Evolutionary conservation across 2,797 vertebrate species (phyloP).

Genomic region (Sebastes baramenuke): DNA sequence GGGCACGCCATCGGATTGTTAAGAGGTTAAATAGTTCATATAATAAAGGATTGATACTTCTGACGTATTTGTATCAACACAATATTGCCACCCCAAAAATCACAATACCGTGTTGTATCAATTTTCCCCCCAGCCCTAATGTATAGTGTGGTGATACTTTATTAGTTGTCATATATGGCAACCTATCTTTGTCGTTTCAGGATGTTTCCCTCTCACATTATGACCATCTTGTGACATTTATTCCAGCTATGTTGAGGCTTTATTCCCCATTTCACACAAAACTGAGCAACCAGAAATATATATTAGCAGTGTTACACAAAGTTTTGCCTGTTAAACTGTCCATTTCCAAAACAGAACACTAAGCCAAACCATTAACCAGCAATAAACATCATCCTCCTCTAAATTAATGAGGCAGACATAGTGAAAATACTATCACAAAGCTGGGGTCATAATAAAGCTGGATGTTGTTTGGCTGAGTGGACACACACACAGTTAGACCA

Average conservation of each 20-base stretch:
- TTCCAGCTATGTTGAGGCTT: constrained; percentile 18
- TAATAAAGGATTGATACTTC: too few species aligned
- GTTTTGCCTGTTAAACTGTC: constrained; percentile 52
- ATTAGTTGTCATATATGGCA: not conserved
- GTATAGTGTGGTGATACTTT: not conserved
- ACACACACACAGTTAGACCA: constrained; percentile 15
- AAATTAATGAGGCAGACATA: constrained; percentile 60
- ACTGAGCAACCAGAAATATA: constrained; percentile 28
- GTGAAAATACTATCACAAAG: constrained; percentile 55
- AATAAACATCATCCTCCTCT: constrained; percentile 61
- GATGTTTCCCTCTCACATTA: not conserved
- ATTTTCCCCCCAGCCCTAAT: too few species aligned
- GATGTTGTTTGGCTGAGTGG: constrained; percentile 50
- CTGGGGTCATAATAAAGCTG: constrained; percentile 55
- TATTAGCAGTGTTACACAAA: constrained; percentile 39
- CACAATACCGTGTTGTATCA: too few species aligned
- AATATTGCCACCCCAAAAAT: too few species aligned
- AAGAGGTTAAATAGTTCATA: too few species aligned
- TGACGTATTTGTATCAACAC: too few species aligned
- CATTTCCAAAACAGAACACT: constrained; percentile 55
- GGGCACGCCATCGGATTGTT: too few species aligned
- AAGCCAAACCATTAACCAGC: constrained; percentile 50
- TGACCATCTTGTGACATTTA: constrained; percentile 9
- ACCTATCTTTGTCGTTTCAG: not conserved
- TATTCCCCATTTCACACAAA: constrained; percentile 24